These are phyloP conservation scores for Lagopus leucura DNA, from an alignment of 2,113 vertebrate genomes.

Conservation along the genomic window DNA sequence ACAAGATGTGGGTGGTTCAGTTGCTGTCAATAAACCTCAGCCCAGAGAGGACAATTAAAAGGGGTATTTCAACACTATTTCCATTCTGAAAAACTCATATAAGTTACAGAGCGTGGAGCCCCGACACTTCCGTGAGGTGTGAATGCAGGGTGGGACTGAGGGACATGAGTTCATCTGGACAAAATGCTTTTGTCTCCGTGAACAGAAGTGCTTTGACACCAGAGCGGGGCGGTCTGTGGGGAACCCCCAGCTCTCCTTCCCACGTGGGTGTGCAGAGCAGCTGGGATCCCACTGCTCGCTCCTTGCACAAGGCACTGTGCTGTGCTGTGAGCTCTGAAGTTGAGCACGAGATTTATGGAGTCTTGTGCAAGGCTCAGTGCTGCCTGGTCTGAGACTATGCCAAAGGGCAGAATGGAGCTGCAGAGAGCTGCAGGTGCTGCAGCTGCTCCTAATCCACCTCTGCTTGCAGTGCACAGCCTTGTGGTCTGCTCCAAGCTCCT, in stretches of 20 bases:
- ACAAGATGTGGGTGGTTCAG: background rate
- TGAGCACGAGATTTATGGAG: background rate
- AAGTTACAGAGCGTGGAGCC: background rate
- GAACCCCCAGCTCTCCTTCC: background rate
- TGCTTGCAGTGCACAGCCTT: background rate
- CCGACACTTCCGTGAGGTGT: background rate
- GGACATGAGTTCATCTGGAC: background rate
- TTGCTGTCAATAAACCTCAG: background rate
- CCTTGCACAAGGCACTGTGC: background rate
- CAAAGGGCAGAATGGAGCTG: background rate
- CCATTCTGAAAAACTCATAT: background rate
- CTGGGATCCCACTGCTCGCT: fast-evolving
- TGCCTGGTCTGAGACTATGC: background rate
- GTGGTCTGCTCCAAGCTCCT: fast-evolving
- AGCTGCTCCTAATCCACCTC: background rate
- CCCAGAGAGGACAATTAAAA: background rate
- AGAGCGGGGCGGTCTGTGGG: fast-evolving
- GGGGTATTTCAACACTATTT: conserved; percentile 16
- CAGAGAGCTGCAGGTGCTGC: background rate
- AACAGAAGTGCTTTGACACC: background rate
- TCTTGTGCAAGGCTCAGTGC: background rate
- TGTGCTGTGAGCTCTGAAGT: background rate
- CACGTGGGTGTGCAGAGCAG: background rate
- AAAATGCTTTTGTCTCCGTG: background rate
- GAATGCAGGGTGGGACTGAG: background rate